These are phyloP conservation scores for Stratiomys singularior DNA, from an alignment of 2,888 invertebrate species.

Conservation along the genomic window DNA sequence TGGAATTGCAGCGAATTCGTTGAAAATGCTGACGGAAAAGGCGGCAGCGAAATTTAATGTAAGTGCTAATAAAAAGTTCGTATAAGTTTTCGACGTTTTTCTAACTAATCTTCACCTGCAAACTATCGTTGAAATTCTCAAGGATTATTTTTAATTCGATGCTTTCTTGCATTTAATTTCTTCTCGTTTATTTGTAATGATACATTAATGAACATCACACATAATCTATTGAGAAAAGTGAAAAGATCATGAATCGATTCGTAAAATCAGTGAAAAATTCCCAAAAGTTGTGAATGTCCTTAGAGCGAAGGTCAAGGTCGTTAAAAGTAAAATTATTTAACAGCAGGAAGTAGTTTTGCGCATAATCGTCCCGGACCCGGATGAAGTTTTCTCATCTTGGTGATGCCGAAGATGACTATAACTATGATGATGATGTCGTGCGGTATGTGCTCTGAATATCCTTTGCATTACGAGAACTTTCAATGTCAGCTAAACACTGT, in stretches of 20 bases:
- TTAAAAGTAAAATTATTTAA: slow-evolving; percentile 12
- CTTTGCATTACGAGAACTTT: background rate
- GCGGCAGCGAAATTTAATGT: slow-evolving; percentile 63
- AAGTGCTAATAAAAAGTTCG: slow-evolving; percentile 53
- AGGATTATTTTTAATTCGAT: too few relatives aligned
- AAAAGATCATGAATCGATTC: background rate
- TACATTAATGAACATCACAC: too few relatives aligned
- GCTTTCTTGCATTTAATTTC: too few relatives aligned
- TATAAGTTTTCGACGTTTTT: background rate
- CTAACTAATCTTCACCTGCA: too few relatives aligned
- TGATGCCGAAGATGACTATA: too few relatives aligned
- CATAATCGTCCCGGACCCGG: slow-evolving; percentile 19
- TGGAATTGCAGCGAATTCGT: slow-evolving; percentile 64
- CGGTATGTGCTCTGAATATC: background rate
- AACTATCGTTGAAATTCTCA: too few relatives aligned
- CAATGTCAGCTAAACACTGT: background rate
- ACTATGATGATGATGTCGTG: background rate
- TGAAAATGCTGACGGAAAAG: slow-evolving; percentile 61
- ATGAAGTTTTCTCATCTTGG: background rate
- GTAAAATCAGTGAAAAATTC: slow-evolving; percentile 19
- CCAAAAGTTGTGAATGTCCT: slow-evolving; percentile 23
- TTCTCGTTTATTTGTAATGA: too few relatives aligned
- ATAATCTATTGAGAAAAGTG: background rate
- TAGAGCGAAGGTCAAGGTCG: slow-evolving; percentile 37
- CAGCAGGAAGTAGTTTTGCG: slow-evolving; percentile 33